These are phyloP conservation scores for Ficedula albicollis DNA, from an alignment of 2,797 vertebrate species.

Conservation along the genomic window DNA sequence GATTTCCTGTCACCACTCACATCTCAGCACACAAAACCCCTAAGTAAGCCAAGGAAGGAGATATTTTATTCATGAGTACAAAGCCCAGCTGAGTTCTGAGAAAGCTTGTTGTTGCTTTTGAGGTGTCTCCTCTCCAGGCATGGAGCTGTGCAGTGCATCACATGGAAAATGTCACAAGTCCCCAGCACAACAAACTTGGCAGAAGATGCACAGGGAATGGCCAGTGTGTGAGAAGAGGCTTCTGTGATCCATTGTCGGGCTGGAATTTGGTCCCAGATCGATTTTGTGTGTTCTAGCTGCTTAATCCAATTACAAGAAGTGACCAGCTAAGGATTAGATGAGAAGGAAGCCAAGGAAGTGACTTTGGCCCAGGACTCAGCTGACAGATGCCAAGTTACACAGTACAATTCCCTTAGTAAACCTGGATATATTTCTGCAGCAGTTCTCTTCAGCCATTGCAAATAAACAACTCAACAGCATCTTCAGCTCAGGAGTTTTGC, in stretches of 20 bases:
- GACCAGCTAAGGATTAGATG: not conserved
- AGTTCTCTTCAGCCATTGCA: not conserved
- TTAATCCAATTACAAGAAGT: not conserved
- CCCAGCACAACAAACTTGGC: not conserved
- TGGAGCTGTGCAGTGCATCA: not conserved
- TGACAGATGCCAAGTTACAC: not conserved
- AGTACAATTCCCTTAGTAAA: not conserved
- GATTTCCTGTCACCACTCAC: not conserved
- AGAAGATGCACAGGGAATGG: not conserved
- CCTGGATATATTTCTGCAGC: not conserved
- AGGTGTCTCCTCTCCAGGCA: not conserved
- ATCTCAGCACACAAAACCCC: not conserved
- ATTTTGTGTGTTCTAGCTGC: not conserved
- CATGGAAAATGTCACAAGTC: not conserved
- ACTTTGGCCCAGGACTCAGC: not conserved
- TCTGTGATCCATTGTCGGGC: not conserved
- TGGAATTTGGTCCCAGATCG: not conserved
- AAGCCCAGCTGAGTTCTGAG: not conserved
- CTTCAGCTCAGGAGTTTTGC: not conserved
- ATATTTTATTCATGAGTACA: conserved; percentile 41
- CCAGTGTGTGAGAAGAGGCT: not conserved
- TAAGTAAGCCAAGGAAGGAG: not conserved
- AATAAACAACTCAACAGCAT: not conserved
- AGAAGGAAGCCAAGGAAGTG: not conserved
- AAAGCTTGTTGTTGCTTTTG: not conserved